phyloP scores from a whole-genome alignment of 2,888 invertebrate genomes.

The Tridacna crocea region DNA sequence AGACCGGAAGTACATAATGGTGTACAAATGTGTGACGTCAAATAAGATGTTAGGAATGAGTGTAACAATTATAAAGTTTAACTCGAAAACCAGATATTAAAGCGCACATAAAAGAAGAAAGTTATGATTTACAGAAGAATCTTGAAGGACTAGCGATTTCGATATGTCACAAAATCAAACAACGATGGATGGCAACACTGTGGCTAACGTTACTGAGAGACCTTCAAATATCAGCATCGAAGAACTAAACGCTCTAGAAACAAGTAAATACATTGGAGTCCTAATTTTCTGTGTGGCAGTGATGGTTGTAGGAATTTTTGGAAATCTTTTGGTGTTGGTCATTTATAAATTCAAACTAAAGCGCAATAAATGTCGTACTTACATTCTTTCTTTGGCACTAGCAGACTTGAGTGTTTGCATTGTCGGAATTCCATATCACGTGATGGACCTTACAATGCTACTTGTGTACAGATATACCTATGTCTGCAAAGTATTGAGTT shows the following conservation, averaged over 20 bases:
- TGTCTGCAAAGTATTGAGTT: slow-evolving; percentile 54
- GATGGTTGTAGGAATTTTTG: slow-evolving; percentile 51
- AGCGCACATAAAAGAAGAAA: too few relatives aligned
- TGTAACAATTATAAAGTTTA: too few relatives aligned
- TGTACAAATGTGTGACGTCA: too few relatives aligned
- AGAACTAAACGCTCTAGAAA: slow-evolving; percentile 28
- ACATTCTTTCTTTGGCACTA: slow-evolving; percentile 56
- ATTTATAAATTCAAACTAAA: slow-evolving; percentile 58
- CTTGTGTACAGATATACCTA: slow-evolving; percentile 33
- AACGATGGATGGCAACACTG: background rate
- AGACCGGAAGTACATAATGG: too few relatives aligned
- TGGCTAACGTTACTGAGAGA: background rate
- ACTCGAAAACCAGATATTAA: too few relatives aligned
- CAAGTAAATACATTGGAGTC: slow-evolving; percentile 25
- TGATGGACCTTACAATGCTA: too few relatives aligned
- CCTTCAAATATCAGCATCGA: slow-evolving; percentile 21
- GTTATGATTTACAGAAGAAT: too few relatives aligned
- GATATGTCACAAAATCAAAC: background rate
- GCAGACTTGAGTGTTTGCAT: slow-evolving; percentile 55
- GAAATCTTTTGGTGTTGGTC: slow-evolving; percentile 50
- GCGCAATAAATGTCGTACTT: slow-evolving; percentile 49
- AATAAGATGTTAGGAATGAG: too few relatives aligned
- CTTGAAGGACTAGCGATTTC: too few relatives aligned
- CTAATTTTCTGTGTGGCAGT: slow-evolving; percentile 40
- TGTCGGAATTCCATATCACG: slow-evolving; percentile 61